Conservation (phyloP, 2,888 invertebrate genomes). For the Diaphora mendica region DNA sequence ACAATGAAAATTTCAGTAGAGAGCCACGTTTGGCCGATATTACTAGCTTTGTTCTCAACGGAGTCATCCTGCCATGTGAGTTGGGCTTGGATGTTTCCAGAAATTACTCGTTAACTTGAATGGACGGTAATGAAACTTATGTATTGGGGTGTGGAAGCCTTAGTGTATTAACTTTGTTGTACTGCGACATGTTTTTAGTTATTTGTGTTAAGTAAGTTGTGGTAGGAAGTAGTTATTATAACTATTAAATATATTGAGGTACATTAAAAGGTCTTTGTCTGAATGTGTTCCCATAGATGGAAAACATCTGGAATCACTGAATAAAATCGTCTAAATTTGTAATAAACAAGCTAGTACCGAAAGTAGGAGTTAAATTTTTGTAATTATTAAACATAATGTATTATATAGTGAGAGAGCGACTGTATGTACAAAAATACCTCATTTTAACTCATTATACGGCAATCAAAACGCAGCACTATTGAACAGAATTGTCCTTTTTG, state of each 20-base stretch:
- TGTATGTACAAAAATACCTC: neutral
- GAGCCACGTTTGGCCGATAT: constrained; percentile 20
- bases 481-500: neutral
- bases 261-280: neutral
- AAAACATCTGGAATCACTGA: neutral
- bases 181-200: neutral
- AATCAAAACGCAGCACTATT: neutral
- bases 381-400: neutral
- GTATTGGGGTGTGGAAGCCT: neutral
- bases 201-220: neutral
- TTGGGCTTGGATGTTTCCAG: constrained; percentile 1
- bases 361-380: neutral
- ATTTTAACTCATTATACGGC: neutral
- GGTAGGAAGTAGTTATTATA: neutral
- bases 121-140: neutral
- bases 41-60: constrained; percentile 27
- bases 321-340: too few relatives aligned
- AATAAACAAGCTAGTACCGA: too few relatives aligned
- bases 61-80: constrained; percentile 21
- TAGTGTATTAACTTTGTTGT: neutral
- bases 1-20: constrained; percentile 25
- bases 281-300: neutral
- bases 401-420: neutral
- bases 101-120: constrained; percentile 15
- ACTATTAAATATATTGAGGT: neutral